Conservation (phyloP, 1,140 invertebrate genomes). For the Panagrolaimus sp. region DNA sequence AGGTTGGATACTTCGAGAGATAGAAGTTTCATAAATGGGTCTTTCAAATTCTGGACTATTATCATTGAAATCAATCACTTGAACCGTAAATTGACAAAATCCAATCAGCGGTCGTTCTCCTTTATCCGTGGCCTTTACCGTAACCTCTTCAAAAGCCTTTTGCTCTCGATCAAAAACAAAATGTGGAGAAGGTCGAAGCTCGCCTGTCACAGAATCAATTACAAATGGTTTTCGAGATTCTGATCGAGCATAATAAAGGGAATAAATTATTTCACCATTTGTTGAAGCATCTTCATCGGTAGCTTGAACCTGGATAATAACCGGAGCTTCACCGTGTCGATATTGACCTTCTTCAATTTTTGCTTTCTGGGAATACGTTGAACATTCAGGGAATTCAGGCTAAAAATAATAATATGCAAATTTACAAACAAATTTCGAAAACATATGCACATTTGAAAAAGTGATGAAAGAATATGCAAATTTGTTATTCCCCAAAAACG, state of each 20-base stretch:
- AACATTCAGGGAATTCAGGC: slow-evolving; percentile 45
- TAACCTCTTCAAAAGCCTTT: slow-evolving; percentile 50
- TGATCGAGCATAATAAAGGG: slow-evolving; percentile 49
- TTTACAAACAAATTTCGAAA: not conserved
- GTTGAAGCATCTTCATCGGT: slow-evolving; percentile 48
- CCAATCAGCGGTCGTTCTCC: slow-evolving; percentile 56
- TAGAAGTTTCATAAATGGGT: slow-evolving; percentile 49
- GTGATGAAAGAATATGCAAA: slow-evolving; percentile 35
- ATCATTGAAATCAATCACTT: slow-evolving; percentile 53
- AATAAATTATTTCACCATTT: slow-evolving; percentile 56
- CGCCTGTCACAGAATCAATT: slow-evolving; percentile 50
- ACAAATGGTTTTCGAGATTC: slow-evolving; percentile 55
- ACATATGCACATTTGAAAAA: too few species aligned
- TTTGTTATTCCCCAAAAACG: too few species aligned
- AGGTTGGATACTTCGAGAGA: slow-evolving; percentile 28
- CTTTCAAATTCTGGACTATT: slow-evolving; percentile 53
- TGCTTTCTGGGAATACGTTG: slow-evolving; percentile 39
- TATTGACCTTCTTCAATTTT: slow-evolving; percentile 50
- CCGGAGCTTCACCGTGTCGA: slow-evolving; percentile 16
- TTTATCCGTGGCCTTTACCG: slow-evolving; percentile 55
- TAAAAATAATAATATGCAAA: too few species aligned
- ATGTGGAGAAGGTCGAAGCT: slow-evolving; percentile 49
- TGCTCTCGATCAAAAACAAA: slow-evolving; percentile 54
- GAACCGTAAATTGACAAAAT: slow-evolving; percentile 56
- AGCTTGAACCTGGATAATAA: slow-evolving; percentile 40